Base-by-base conservation (phyloP, 2,888 invertebrate genomes). In the Eilema sororculum region DNA sequence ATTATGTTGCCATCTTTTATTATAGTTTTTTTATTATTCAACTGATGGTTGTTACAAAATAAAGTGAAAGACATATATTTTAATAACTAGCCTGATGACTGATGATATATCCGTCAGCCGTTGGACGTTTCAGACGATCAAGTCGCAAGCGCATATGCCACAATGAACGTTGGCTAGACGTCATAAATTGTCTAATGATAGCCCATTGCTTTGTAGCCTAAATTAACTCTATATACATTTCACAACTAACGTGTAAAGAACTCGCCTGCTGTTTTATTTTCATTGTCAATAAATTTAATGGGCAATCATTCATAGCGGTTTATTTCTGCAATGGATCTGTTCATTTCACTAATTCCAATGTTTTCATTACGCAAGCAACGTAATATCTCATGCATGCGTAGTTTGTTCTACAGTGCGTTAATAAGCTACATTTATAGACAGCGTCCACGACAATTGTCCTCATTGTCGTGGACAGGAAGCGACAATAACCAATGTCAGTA, bases 401-500 rank as follows among this genome's bases (percentile, higher is more conserved):
- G 24, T 37, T 20, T 25, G 62, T 52, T 12, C 28, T 64, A 56
- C 9, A 67, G 68, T 30, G 64, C 52, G 66, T 77, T 65, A 75
- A 76, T 67, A 75, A 65, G 78, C 76, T 78, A 79, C 85, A 85
- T 85, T 84, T 84, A 86, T 85, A 87, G 86, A 76, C 67, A 25
- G 78, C 73, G 80, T 72, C 74, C 69, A 73, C 13, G 67, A 70
- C 82, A 86, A 84, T 86, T 87, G 84, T 72, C 76, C 76, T 82
- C 74, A 78, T 78, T 81, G 73, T 70, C 82, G 85, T 80, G 81
- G 81, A 80, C 87, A 87, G 90, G 89, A 90, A 85, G 84, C 83
- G 67, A 78, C 83, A 89, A 90, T 89, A 83, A 86, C 75, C 79
- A 78, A 77, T 88, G 88, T 89, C 89, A 90, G 80, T 84, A 87